Conservation (phyloP, 2,113 vertebrate species). For the Semnornis frantzii region DNA sequence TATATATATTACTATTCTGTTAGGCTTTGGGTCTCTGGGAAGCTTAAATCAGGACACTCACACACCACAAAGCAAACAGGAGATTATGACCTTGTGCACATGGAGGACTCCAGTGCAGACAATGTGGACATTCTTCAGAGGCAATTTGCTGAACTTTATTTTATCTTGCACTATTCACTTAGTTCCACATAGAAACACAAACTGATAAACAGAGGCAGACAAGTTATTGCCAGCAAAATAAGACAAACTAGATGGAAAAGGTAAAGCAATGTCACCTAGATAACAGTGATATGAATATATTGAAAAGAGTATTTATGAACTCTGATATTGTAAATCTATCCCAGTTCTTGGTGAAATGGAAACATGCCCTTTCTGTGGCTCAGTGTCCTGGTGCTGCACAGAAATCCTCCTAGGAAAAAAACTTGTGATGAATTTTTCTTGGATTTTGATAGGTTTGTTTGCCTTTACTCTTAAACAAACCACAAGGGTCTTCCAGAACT, state of each 20-base stretch:
- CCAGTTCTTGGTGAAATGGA: background rate
- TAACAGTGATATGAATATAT: background rate
- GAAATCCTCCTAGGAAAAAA: background rate
- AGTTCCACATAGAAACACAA: background rate
- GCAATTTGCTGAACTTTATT: background rate
- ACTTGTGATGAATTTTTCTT: background rate
- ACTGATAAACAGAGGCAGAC: background rate
- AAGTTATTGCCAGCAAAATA: background rate
- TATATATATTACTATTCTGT: no score
- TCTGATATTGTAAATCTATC: background rate
- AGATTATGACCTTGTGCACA: background rate
- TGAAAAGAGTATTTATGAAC: background rate
- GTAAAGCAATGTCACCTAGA: background rate
- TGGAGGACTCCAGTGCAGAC: background rate
- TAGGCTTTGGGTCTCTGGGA: no score
- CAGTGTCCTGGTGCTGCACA: rapidly evolving
- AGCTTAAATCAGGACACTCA: no score
- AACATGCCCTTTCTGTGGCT: background rate
- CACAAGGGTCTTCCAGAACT: background rate
- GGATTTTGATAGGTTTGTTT: rapidly evolving
- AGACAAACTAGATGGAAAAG: background rate
- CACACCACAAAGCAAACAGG: background rate
- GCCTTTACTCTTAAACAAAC: background rate
- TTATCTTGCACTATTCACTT: background rate
- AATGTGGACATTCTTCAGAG: background rate